Evolutionary conservation across 35 echinoderm and acorn worm genomes (phyloP).

Genomic region (Amphiura filiformis): DNA sequence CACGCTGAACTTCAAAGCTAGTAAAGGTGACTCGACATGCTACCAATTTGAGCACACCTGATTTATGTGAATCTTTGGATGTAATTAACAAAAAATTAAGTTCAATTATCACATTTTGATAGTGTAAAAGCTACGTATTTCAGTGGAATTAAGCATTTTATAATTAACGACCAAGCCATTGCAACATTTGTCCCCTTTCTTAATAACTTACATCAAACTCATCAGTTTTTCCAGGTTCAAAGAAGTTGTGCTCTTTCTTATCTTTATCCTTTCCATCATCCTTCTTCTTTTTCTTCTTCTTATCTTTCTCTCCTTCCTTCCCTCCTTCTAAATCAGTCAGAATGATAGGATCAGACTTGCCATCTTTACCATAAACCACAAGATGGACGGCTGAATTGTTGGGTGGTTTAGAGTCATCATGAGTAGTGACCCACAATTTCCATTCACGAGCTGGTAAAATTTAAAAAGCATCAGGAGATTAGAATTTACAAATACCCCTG

Average conservation of each 20-base stretch:
- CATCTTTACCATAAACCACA: conserved; percentile 69
- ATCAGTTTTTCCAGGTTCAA: conserved; percentile 60
- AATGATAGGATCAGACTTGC: conserved; percentile 53
- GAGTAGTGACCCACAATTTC: conserved; percentile 43
- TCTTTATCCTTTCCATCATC: conserved; percentile 4
- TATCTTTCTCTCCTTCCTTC: not conserved
- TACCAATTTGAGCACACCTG: no score
- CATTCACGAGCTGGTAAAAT: conserved; percentile 66
- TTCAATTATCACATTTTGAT: no score
- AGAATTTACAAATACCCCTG: not conserved
- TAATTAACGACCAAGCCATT: no score
- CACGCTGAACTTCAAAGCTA: no score
- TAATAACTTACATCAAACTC: conserved; percentile 75
- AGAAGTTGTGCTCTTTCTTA: conserved; percentile 34
- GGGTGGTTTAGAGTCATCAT: conserved; percentile 67
- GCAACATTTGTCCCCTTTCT: no score
- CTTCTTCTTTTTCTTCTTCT: not conserved
- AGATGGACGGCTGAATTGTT: conserved; percentile 60
- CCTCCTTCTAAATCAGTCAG: conserved; percentile 11
- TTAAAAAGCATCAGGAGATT: not conserved
- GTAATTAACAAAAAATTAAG: no score
- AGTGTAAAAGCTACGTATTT: no score
- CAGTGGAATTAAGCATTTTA: no score
- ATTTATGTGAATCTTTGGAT: no score
- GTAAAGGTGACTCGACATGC: no score